Conservation (phyloP, 2,113 vertebrate species). For the Pedetes capensis region DNA sequence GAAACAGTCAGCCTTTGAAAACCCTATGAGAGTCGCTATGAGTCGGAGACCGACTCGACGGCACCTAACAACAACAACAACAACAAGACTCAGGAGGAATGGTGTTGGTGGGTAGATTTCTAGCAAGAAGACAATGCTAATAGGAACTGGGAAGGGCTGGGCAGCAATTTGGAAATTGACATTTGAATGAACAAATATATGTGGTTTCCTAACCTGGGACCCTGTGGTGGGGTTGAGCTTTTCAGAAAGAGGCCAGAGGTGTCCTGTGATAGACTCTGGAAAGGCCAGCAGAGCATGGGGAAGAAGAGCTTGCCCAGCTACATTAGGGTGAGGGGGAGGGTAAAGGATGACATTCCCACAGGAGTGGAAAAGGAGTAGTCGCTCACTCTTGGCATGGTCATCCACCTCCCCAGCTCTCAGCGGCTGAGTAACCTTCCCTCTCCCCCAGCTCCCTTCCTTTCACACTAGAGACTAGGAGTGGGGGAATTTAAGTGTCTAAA, state of each 20-base stretch:
- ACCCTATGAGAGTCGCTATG: too few species aligned
- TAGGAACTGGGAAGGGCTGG: background rate
- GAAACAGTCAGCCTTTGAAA: too few species aligned
- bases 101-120: background rate
- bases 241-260: background rate
- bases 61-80: too few species aligned
- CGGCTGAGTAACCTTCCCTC: too few species aligned
- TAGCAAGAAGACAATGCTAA: background rate
- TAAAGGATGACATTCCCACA: background rate
- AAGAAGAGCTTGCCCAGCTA: background rate
- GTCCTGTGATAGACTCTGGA: background rate
- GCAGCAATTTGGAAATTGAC: background rate
- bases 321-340: background rate
- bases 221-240: background rate
- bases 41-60: too few species aligned
- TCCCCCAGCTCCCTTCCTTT: background rate
- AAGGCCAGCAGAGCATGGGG: background rate
- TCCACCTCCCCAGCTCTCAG: background rate
- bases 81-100: too few species aligned
- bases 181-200: background rate
- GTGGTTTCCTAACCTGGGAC: background rate
- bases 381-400: background rate
- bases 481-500: background rate
- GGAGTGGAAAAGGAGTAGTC: background rate
- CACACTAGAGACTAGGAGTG: background rate